Conservation (phyloP, 2,797 vertebrate species). For the Valencia hispanica region DNA sequence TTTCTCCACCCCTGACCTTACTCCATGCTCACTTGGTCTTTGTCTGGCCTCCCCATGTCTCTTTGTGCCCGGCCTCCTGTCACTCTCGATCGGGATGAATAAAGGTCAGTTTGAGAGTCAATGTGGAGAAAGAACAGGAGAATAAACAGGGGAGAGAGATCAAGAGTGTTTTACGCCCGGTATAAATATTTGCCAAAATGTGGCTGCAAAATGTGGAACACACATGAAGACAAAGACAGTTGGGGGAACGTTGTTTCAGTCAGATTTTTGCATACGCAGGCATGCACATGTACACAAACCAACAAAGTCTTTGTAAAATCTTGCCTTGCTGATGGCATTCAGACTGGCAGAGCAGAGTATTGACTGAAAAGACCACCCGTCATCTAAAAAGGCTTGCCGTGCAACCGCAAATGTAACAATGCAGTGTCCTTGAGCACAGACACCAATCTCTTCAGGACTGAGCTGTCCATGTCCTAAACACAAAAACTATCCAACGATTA, state of each 20-base stretch:
- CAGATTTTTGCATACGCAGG: constrained; percentile 58
- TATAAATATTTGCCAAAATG: constrained; percentile 86
- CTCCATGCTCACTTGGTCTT: constrained; percentile 56
- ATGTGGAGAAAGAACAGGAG: constrained; percentile 79
- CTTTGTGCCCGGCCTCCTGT: constrained; percentile 67
- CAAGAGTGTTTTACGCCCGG: constrained; percentile 85
- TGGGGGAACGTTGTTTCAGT: constrained; percentile 62
- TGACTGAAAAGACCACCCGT: constrained; percentile 57
- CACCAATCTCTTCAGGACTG: constrained; percentile 20
- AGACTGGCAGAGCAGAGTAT: constrained; percentile 34
- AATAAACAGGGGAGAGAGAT: constrained; percentile 85
- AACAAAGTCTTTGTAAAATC: constrained; percentile 55
- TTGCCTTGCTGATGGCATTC: constrained; percentile 44
- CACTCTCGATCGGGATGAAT: constrained; percentile 76
- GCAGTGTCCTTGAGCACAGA: constrained; percentile 50
- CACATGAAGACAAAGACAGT: constrained; percentile 79
- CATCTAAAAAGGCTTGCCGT: constrained; percentile 40
- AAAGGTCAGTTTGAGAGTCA: constrained; percentile 77
- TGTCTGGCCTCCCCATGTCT: constrained; percentile 47
- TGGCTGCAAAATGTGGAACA: constrained; percentile 84
- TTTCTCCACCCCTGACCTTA: constrained; percentile 57
- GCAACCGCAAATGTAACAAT: constrained; percentile 36
- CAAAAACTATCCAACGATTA: constrained; percentile 37
- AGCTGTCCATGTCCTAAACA: constrained; percentile 45
- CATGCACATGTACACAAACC: constrained; percentile 58